phyloP scores from a whole-genome alignment of 2,888 invertebrate species.

The Zootermopsis nevadensis region DNA sequence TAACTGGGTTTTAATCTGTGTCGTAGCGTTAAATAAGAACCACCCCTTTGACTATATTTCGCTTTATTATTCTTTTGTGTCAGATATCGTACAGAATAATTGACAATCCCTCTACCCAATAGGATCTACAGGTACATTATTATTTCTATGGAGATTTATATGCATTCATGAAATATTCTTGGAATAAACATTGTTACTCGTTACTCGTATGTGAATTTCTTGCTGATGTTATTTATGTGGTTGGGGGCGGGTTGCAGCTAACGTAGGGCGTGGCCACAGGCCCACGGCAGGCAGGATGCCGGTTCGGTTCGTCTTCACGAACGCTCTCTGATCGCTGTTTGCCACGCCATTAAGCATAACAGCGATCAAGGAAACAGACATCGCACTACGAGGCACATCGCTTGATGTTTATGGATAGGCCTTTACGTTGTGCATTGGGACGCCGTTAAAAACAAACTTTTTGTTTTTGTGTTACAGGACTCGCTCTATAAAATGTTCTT shows the following conservation, averaged over 20 bases:
- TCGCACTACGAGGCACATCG: background rate
- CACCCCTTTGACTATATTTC: too few species aligned
- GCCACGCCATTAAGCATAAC: background rate
- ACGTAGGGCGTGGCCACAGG: slow-evolving; percentile 32
- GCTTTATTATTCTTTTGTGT: too few species aligned
- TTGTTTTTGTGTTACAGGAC: background rate
- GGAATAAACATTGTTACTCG: background rate
- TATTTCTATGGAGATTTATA: background rate
- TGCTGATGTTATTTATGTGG: background rate
- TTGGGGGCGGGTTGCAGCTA: slow-evolving; percentile 25
- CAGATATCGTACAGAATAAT: too few species aligned
- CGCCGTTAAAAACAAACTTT: background rate
- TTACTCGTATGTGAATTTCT: background rate
- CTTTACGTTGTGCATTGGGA: background rate
- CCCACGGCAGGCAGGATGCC: background rate
- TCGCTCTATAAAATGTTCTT: background rate
- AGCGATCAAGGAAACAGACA: background rate
- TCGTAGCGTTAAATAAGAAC: too few species aligned
- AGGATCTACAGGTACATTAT: background rate
- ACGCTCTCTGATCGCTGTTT: background rate
- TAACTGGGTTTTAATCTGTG: too few species aligned
- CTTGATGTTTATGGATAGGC: background rate
- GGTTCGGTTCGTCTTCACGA: background rate
- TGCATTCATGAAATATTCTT: background rate
- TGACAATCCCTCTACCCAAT: background rate